phyloP scores from a whole-genome alignment of 2,888 invertebrate species.

The Lithophane ornitopus region DNA sequence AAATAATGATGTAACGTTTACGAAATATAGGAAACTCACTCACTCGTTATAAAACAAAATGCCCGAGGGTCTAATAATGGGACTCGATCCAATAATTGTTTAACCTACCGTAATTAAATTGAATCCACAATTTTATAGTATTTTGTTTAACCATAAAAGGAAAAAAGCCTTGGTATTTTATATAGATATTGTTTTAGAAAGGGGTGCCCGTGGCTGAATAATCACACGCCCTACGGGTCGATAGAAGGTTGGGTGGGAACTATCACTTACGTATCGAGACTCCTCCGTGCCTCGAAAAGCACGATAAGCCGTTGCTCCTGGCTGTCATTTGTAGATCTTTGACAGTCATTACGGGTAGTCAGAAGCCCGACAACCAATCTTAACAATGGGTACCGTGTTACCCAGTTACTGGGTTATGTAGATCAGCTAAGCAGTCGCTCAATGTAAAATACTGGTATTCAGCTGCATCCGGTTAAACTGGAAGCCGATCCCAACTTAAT shows the following conservation, averaged over 20 bases:
- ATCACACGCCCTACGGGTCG: too few species aligned
- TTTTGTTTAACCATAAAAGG: slow-evolving; percentile 4
- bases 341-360: too few species aligned
- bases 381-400: too few species aligned
- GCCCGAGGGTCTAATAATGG: slow-evolving; percentile 19
- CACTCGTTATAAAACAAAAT: slow-evolving; percentile 35
- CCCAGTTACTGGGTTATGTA: too few species aligned
- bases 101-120: slow-evolving; percentile 40
- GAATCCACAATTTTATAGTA: slow-evolving; percentile 35
- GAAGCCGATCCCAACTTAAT: too few species aligned
- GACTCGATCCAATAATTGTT: slow-evolving; percentile 38
- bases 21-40: slow-evolving; percentile 27
- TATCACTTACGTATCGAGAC: too few species aligned
- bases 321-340: too few species aligned
- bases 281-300: too few species aligned
- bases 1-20: slow-evolving; percentile 16
- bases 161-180: slow-evolving; percentile 4
- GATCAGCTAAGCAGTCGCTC: not conserved
- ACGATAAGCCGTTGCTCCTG: too few species aligned
- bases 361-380: too few species aligned
- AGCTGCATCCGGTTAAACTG: not conserved
- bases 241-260: too few species aligned
- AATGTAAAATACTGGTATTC: not conserved
- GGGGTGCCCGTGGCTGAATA: too few species aligned
- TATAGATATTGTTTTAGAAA: not conserved